Conservation (phyloP, 2,113 vertebrate species). For the Actinemys pallida region DNA sequence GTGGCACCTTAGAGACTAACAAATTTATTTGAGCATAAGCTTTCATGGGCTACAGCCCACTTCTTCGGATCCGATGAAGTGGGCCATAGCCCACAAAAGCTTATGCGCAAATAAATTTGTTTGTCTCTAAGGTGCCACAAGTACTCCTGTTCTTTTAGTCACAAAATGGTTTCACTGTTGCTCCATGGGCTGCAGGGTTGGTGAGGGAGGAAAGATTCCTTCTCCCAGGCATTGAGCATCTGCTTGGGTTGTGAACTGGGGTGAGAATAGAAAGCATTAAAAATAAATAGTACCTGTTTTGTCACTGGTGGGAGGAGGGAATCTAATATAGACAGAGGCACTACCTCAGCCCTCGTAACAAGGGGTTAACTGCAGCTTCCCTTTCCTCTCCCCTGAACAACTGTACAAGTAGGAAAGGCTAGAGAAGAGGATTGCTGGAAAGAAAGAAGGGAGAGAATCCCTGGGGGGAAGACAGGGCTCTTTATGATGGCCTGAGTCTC, state of each 20-base stretch:
- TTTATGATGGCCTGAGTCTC: neutral
- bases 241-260: neutral
- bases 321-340: neutral
- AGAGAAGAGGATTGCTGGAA: neutral
- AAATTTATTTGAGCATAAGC: too few relatives aligned
- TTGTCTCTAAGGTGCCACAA: too few relatives aligned
- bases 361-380: neutral
- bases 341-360: neutral
- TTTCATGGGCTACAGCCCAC: too few relatives aligned
- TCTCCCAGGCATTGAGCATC: neutral
- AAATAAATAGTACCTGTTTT: neutral
- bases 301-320: neutral
- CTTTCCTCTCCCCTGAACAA: neutral
- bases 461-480: neutral
- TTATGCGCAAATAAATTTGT: too few relatives aligned
- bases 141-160: too few relatives aligned
- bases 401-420: neutral
- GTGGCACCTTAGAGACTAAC: too few relatives aligned
- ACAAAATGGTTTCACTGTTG: neutral
- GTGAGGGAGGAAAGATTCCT: neutral
- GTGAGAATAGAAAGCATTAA: neutral
- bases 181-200: neutral
- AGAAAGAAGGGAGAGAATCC: neutral
- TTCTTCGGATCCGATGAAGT: too few relatives aligned
- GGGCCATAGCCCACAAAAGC: too few relatives aligned